A percentile compares a stretch with the other conserved stretches of the same genome.
phyloP scores from a whole-genome alignment of 2,888 invertebrate genomes.

The Ormyrus rosae region DNA sequence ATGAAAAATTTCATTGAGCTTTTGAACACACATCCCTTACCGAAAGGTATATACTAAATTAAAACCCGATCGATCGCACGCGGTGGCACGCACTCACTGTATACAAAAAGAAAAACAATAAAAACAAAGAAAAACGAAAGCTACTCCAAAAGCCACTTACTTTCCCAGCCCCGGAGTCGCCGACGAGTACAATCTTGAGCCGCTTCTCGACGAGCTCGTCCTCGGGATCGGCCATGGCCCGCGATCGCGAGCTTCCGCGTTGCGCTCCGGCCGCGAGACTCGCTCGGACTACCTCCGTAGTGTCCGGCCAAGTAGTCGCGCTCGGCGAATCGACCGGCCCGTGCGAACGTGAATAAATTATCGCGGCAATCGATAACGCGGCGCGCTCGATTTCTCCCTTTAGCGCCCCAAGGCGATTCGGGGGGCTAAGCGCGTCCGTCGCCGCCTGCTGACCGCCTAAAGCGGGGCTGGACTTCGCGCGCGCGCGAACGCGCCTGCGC shows the following conservation, averaged over 20 bases:
- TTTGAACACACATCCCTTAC: too few relatives aligned
- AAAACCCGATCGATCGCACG: too few relatives aligned
- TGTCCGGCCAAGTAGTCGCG: background rate
- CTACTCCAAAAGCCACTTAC: slow-evolving; percentile 77
- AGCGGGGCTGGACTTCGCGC: background rate
- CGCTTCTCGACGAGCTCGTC: slow-evolving; percentile 81
- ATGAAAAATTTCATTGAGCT: too few relatives aligned
- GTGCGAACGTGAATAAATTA: slow-evolving; percentile 71
- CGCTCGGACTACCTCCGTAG: background rate
- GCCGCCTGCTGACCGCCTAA: background rate
- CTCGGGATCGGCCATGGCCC: slow-evolving; percentile 70
- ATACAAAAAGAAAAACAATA: background rate
- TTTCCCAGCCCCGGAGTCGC: slow-evolving; percentile 89
- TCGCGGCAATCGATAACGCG: slow-evolving; percentile 69
- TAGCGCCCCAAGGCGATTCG: slow-evolving; percentile 54
- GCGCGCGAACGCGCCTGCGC: slow-evolving; percentile 5
- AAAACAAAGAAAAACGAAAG: background rate
- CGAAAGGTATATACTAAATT: too few relatives aligned
- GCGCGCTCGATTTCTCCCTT: slow-evolving; percentile 54
- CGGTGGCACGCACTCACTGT: too few relatives aligned
- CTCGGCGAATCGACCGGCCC: slow-evolving; percentile 29
- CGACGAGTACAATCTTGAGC: slow-evolving; percentile 87
- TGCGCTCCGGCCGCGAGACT: slow-evolving; percentile 13
- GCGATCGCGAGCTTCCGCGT: too few relatives aligned
- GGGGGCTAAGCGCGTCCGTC: background rate